These are phyloP conservation scores for Coccyzus lansbergi DNA, from an alignment of 2,797 vertebrate species.

Conservation along the genomic window DNA sequence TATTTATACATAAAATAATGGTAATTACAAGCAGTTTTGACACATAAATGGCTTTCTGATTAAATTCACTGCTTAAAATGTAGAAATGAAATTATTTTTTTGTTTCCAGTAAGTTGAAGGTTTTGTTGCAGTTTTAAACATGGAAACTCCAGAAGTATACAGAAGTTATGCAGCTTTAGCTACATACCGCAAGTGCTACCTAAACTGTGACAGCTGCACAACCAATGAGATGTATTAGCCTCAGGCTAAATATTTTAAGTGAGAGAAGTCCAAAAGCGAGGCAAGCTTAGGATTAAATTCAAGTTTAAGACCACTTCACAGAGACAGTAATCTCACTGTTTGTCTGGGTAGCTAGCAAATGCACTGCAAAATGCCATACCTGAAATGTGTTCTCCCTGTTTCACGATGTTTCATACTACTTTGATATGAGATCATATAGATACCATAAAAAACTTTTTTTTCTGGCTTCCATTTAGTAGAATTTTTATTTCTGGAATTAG, in stretches of 20 bases:
- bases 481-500: background rate
- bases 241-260: background rate
- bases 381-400: background rate
- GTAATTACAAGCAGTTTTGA: background rate
- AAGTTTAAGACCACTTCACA: background rate
- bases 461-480: background rate
- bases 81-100: background rate
- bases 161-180: background rate
- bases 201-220: background rate
- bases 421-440: background rate
- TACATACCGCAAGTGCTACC: background rate
- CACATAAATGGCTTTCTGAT: background rate
- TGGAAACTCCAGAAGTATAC: background rate
- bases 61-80: background rate
- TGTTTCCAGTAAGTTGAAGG: background rate
- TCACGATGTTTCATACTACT: background rate
- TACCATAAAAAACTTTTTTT: background rate
- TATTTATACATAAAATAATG: background rate
- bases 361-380: background rate
- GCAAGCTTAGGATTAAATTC: background rate
- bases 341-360: background rate
- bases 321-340: background rate
- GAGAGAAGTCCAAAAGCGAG: background rate
- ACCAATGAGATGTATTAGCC: background rate
- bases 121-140: background rate